Evolutionary conservation across 2,797 vertebrate genomes (phyloP).

Genomic region (Nyctalus aviator): DNA sequence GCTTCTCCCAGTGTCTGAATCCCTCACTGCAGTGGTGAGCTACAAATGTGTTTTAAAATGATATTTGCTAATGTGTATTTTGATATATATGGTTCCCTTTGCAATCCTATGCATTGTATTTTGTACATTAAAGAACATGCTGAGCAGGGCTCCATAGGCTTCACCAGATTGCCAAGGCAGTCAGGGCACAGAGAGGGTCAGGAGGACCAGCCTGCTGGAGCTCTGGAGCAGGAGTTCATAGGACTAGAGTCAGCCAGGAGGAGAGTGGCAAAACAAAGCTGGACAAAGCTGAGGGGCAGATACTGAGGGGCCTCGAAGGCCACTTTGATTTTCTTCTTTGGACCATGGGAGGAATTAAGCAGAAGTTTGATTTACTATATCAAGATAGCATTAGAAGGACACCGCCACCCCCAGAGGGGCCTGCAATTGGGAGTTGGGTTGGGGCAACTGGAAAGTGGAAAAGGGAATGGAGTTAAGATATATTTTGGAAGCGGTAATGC

Average conservation of each 20-base stretch:
- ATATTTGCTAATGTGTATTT: neutral
- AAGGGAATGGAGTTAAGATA: neutral
- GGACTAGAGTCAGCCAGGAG: too few relatives aligned
- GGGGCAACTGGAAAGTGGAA: neutral
- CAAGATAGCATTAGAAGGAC: neutral
- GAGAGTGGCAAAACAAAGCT: neutral
- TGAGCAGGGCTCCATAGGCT: neutral
- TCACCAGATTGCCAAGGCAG: neutral
- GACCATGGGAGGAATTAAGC: neutral
- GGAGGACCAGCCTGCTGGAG: neutral
- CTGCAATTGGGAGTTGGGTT: neutral
- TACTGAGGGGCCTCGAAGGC: neutral
- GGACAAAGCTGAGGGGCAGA: neutral
- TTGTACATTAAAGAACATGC: neutral
- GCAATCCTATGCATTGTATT: neutral
- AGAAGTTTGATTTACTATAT: neutral
- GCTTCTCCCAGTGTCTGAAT: neutral
- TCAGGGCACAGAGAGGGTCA: neutral
- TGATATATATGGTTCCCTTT: neutral
- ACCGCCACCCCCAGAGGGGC: neutral
- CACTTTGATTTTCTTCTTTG: neutral
- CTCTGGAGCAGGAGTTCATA: too few relatives aligned
- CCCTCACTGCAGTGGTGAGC: neutral
- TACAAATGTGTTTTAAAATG: neutral
- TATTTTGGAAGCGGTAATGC: neutral